Conservation (phyloP, 2,113 vertebrate genomes). For the Chionis minor region DNA sequence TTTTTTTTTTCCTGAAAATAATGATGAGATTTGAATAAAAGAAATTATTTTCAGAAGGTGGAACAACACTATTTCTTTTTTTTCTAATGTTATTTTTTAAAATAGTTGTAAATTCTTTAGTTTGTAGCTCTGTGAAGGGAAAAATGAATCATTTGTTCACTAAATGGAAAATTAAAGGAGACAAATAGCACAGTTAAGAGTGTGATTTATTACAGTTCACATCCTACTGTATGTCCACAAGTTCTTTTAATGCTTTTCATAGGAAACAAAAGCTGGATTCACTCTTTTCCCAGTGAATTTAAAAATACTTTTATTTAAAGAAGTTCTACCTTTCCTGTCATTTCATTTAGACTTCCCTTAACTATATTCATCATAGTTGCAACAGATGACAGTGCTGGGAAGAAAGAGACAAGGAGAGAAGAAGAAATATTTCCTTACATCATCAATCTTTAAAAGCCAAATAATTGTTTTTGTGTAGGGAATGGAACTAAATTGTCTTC, state of each 20-base stretch:
- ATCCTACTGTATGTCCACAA: constrained; percentile 29
- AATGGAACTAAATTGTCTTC: not conserved
- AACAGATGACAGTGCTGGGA: not conserved
- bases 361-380: not conserved
- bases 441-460: not conserved
- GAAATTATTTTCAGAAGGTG: not conserved
- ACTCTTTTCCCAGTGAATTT: not conserved
- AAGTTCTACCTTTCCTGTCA: not conserved
- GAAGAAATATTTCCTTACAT: not conserved
- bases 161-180: constrained; percentile 60
- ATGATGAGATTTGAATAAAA: not conserved
- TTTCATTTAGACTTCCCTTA: not conserved
- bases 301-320: constrained; percentile 3
- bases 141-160: constrained; percentile 55
- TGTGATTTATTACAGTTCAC: constrained; percentile 29
- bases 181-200: constrained; percentile 40
- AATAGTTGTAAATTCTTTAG: constrained; percentile 38
- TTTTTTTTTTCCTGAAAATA: not conserved
- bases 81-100: not conserved
- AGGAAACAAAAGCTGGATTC: constrained; percentile 18
- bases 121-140: constrained; percentile 37
- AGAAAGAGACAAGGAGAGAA: not conserved
- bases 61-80: not conserved
- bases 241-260: constrained; percentile 40
- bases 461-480: not conserved